phyloP scores from a whole-genome alignment of 1,140 invertebrate genomes.

The Monomorium pharaonis region DNA sequence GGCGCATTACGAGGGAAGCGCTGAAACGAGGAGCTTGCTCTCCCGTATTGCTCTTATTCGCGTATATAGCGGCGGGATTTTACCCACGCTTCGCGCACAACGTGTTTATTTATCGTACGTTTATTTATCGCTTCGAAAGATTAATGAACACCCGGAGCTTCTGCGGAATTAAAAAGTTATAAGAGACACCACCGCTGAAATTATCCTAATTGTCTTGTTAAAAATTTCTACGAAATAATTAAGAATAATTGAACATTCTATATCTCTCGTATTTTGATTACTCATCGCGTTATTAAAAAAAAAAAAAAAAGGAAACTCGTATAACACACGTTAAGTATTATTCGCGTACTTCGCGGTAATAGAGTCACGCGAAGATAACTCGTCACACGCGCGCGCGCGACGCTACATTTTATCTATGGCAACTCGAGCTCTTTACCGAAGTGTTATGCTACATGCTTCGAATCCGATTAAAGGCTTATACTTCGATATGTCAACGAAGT shows the following conservation, averaged over 20 bases:
- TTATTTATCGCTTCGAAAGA: conserved; percentile 51
- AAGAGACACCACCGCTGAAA: not conserved
- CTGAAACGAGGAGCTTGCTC: conserved; percentile 48
- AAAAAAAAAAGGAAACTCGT: too few species aligned
- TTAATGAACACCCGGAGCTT: conserved; percentile 23
- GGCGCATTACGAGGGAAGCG: conserved; percentile 59
- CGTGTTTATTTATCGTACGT: conserved; percentile 51
- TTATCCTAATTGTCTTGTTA: not conserved
- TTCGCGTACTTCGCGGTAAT: not conserved
- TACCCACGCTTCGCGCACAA: conserved; percentile 27
- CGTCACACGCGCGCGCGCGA: not conserved
- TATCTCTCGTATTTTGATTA: not conserved
- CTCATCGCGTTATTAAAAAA: not conserved
- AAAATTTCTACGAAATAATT: not conserved
- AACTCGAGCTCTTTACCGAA: conserved; percentile 11
- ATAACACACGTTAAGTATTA: not conserved
- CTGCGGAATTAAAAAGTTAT: conserved; percentile 10
- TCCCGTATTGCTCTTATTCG: conserved; percentile 52
- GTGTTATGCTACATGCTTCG: conserved; percentile 37
- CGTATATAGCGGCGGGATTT: conserved; percentile 49
- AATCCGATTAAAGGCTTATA: conserved; percentile 58
- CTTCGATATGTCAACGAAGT: conserved; percentile 55
- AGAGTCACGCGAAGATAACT: not conserved
- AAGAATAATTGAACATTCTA: not conserved
- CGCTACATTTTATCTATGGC: conserved; percentile 1